Base-by-base conservation (phyloP, 35 echinoderm and acorn worm genomes). In the Chiridota heheva region DNA sequence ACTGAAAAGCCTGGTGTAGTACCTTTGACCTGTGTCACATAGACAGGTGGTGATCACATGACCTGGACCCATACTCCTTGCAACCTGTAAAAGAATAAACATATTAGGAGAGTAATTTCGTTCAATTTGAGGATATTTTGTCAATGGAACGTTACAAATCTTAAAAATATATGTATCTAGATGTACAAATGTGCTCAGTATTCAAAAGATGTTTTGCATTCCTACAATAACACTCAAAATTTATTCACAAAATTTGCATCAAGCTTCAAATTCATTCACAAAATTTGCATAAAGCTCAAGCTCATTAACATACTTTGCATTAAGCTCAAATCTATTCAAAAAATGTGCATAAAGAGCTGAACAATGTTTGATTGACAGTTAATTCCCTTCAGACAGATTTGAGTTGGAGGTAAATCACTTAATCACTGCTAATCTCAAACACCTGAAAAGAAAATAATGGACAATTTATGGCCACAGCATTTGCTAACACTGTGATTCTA, bases 11-110 rank as follows among this genome's bases (percentile, higher is more conserved):
- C 88, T 78, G 20, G 79, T 89, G 56, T 97, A 97, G 46, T 97
- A 97, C 67, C 89, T 57, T 42, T 97, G 94, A 65, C 94, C 94
- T 8, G 83, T 88, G 56, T 97, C 94, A 91, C 94, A 97, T 57
- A 97, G 57, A 62, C 94, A 97, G 43, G 94, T 90, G 0, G 72
- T 81, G 41, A 97, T 79, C 13, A 77, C 79, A 69, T 97, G 94
- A 46, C 89, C 89, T 46, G 94, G 94, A 49, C 94, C 94, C 37
- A 97, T 48, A 26, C 78, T 56, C 66, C 85, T 85, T 25, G 94
- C 94, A 53, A 91, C 87, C 91, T 96, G 55, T 22, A 62, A 42
- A 70, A n/a, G 38, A 40, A 60, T 20, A 25, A 80, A 20, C 4
- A 45, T 13, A 5, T 2, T 73, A 26, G 7, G 33, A 28, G 40